phyloP scores from a whole-genome alignment of 2,113 vertebrate species.

The Pantherophis guttatus region DNA sequence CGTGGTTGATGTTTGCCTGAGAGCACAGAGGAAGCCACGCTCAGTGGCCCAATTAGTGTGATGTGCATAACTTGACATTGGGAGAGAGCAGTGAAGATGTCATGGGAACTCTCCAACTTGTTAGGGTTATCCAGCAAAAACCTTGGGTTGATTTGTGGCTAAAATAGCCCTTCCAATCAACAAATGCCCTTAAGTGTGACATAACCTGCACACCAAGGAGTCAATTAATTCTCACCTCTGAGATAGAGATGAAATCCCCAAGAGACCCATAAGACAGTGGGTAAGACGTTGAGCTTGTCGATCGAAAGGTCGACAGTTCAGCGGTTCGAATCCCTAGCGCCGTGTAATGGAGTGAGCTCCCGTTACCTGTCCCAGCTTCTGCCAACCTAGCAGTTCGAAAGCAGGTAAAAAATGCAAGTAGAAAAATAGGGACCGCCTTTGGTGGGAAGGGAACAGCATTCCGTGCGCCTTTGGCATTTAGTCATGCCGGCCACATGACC shows the following conservation, averaged over 20 bases:
- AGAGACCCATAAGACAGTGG: not conserved
- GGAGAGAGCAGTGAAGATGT: not conserved
- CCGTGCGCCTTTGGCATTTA: too few relatives aligned
- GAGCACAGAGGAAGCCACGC: not conserved
- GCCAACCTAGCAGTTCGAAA: too few relatives aligned
- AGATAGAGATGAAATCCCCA: not conserved
- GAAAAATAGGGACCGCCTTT: too few relatives aligned
- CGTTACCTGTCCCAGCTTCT: too few relatives aligned
- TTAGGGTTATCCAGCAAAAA: not conserved
- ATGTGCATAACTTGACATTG: not conserved
- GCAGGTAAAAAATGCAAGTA: too few relatives aligned
- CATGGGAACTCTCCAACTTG: not conserved
- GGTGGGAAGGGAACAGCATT: too few relatives aligned
- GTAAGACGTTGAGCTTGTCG: too few relatives aligned
- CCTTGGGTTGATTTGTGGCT: not conserved
- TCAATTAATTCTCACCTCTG: not conserved
- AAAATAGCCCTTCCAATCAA: not conserved
- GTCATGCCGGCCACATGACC: too few relatives aligned
- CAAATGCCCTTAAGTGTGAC: not conserved
- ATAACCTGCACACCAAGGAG: not conserved
- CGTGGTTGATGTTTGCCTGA: not conserved
- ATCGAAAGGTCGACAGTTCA: too few relatives aligned
- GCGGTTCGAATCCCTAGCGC: too few relatives aligned
- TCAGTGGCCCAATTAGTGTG: not conserved
- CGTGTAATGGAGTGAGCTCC: too few relatives aligned